phyloP scores from a whole-genome alignment of 2,888 invertebrate species.

The Hydroisotoma schaefferi region DNA sequence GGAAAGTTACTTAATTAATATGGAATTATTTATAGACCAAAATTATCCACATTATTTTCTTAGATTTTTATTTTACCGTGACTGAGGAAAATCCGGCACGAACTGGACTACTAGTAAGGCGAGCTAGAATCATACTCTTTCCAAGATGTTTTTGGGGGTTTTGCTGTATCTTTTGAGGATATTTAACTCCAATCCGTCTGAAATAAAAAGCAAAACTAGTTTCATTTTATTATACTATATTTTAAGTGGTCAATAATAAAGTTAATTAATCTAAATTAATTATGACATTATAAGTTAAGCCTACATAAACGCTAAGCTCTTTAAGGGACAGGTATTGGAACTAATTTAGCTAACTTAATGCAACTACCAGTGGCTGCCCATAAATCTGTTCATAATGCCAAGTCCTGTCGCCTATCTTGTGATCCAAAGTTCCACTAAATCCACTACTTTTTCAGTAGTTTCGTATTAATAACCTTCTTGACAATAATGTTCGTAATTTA shows the following conservation, averaged over 20 bases:
- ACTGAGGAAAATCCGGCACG: conserved; percentile 39
- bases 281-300: not conserved
- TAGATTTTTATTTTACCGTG: conserved; percentile 19
- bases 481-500: no score
- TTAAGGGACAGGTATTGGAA: not conserved
- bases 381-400: no score
- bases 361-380: no score
- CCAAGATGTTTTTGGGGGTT: not conserved
- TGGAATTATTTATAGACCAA: not conserved
- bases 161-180: not conserved
- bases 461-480: no score
- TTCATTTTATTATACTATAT: not conserved
- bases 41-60: not conserved
- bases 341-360: no score
- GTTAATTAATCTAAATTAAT: not conserved
- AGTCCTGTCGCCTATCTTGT: no score
- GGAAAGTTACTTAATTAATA: not conserved
- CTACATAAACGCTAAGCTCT: not conserved
- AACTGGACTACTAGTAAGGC: conserved; percentile 37
- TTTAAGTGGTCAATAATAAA: no score
- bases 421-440: no score
- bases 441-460: no score
- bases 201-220: not conserved
- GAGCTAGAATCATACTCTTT: conserved; percentile 45
- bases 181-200: not conserved